Base-by-base conservation (phyloP, 1,140 invertebrate species). In the Papilio xuthus region DNA sequence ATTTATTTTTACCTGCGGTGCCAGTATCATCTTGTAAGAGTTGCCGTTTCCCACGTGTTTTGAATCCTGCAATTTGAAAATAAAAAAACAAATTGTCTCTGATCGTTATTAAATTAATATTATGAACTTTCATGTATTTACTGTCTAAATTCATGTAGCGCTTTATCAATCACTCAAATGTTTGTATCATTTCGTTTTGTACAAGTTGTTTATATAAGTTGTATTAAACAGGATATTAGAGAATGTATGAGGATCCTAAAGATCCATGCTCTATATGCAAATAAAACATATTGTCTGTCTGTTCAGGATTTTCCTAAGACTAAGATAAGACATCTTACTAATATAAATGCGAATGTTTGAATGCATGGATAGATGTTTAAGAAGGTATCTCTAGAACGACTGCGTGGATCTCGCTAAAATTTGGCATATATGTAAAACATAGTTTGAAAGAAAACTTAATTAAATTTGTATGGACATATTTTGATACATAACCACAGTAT, bases 11-110 rank as follows among this genome's bases (percentile, higher is more conserved):
- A 77, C 74, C 74, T 77, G 50, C 3, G 74, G 50, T 53, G 74
- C 50, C 37, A 83, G 78, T 72, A 83, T 78, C 80, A 83, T 81
- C 28, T 76, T 79, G 26, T 26, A 71, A 37, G 69, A 18, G 23
- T 20, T 20, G 28, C 18, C 67, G 2, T 1, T 69, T 69, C 3
- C 32, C 2, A 37, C 32, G n/a, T 8, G 18, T 28, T n/a, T 20
- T 18, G n/a, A 42, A 42, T 70, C 32, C 69, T 70, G 32, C 10
- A 70, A 70, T 0, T 28, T 10, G 13, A 32, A 18, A 9, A 23
- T 28, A n/a, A n/a, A n/a, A n/a, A n/a, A n/a, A n/a, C n/a, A n/a
- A n/a, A n/a, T n/a, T n/a, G n/a, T n/a, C n/a, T n/a, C n/a, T n/a
- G n/a, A n/a, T n/a, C n/a, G n/a, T 28, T 28, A 67, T 67, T 67